Evolutionary conservation across 2,888 invertebrate species (phyloP), one percentile per base, ranked within the genome.

Genomic region (Ceratothoa steindachneri): DNA sequence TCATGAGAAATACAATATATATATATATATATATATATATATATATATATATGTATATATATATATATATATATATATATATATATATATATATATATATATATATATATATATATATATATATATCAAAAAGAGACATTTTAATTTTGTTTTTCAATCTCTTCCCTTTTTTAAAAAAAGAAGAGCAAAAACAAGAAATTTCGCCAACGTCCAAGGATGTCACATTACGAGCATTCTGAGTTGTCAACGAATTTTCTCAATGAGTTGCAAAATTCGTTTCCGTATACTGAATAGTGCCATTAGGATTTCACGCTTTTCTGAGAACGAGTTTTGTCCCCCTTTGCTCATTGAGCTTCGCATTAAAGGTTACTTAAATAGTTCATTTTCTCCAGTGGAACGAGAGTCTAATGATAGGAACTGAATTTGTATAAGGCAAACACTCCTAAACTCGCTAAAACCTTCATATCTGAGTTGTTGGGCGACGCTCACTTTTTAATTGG

Each of bases 61-160:
- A 29, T n/a, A 67, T 4, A 30, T 30, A 30, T 29, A 30, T 67
- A 67, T 67, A 4, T 67, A 67, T 67, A 4, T 67, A 29, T 67
- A 30, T 67, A 67, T 67, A 67, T 30, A 67, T 29, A 67, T 67
- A 67, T 67, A 67, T 67, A 67, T 67, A 67, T n/a, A 67, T 67
- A 67, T 30, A 67, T 30, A 67, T 67, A 67, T 29, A 29, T 67
- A 29, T 30, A 67, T 67, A 29, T 67, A 67, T 67, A 67, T 29
- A 30, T 67, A 67, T 29, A 29, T 41, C 15, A 5, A 15, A 41
- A 41, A 41, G 41, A 41, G n/a, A n/a, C n/a, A n/a, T n/a, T n/a
- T n/a, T n/a, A n/a, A n/a, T n/a, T n/a, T n/a, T n/a, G n/a, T n/a
- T n/a, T n/a, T n/a, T n/a, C n/a, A n/a, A n/a, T 15, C 41, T 41